phyloP scores from a whole-genome alignment of 2,113 vertebrate species.

The Sitta europaea region DNA sequence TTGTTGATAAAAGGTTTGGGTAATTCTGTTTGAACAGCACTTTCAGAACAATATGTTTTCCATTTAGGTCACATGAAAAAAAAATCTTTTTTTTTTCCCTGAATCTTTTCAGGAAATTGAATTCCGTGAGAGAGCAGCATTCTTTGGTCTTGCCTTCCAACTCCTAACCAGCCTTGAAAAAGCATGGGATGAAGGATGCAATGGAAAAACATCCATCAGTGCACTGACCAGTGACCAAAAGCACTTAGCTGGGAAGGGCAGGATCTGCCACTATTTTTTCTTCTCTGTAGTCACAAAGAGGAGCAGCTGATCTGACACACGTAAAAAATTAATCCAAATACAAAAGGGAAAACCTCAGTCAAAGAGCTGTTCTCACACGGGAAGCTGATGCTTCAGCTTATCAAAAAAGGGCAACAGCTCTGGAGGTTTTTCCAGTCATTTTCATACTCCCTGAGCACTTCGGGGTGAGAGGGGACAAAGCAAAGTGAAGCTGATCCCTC shows the following conservation, averaged over 20 bases:
- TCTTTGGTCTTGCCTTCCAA: constrained; percentile 17
- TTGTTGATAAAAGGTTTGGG: constrained; percentile 64
- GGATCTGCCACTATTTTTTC: not conserved
- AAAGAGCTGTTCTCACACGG: not conserved
- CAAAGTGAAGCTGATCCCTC: not conserved
- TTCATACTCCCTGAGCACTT: not conserved
- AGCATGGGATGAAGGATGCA: constrained; percentile 2
- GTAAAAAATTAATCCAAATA: not conserved
- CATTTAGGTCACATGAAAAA: constrained; percentile 45
- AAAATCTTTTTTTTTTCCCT: not conserved
- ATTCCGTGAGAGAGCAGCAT: not conserved
- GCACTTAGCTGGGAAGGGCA: constrained; percentile 11
- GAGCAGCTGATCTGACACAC: constrained; percentile 6
- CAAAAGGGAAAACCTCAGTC: not conserved
- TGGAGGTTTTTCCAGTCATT: not conserved
- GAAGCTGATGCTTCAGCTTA: not conserved
- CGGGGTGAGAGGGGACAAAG: not conserved
- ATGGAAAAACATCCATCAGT: constrained; percentile 15
- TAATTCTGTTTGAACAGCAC: constrained; percentile 63
- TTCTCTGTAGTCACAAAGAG: not conserved
- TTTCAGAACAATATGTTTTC: constrained; percentile 68
- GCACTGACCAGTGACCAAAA: constrained; percentile 31
- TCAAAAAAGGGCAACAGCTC: not conserved
- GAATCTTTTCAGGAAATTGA: constrained; percentile 31
- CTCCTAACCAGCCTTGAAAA: constrained; percentile 40